Percentiles rank a stretch among this genome's conserved stretches.
Evolutionary conservation across 2,888 invertebrate species (phyloP).

Genomic region (Volucella zonaria): DNA sequence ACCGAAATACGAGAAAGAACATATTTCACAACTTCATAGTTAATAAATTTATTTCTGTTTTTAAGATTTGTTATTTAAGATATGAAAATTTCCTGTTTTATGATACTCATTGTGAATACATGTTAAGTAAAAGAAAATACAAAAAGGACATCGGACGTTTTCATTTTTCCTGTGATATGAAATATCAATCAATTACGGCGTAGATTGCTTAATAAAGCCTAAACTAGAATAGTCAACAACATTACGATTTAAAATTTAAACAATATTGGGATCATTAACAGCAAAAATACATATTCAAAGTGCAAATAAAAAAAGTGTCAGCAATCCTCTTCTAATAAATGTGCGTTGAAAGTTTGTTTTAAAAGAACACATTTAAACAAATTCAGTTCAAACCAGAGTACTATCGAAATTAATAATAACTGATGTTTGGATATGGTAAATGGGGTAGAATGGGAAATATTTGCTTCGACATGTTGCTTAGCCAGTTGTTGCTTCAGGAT

Average conservation of each 20-base stretch:
- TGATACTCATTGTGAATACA: conserved; percentile 19
- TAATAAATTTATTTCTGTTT: not conserved
- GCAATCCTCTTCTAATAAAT: not conserved
- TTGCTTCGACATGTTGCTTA: conserved; percentile 69
- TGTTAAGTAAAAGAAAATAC: conserved; percentile 22
- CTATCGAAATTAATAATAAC: conserved; percentile 17
- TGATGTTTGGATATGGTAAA: conserved; percentile 28
- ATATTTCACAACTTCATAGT: too few relatives aligned
- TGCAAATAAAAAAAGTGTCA: conserved; percentile 5
- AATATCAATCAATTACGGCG: conserved; percentile 13
- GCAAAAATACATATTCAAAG: not conserved
- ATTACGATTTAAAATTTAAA: too few relatives aligned
- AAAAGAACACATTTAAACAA: not conserved
- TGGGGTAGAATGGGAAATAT: conserved; percentile 25
- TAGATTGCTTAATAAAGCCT: conserved; percentile 30
- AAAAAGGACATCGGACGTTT: conserved; percentile 37
- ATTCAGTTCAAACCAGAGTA: not conserved
- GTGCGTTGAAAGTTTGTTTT: not conserved
- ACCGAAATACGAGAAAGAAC: not conserved
- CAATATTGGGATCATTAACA: too few relatives aligned
- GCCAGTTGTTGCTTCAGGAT: conserved; percentile 69
- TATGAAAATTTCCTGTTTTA: conserved; percentile 34
- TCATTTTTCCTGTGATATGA: conserved; percentile 31
- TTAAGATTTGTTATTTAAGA: conserved; percentile 56
- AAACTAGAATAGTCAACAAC: too few relatives aligned